phyloP scores from a whole-genome alignment of 2,797 vertebrate genomes.

The Sparidentex hasta region DNA sequence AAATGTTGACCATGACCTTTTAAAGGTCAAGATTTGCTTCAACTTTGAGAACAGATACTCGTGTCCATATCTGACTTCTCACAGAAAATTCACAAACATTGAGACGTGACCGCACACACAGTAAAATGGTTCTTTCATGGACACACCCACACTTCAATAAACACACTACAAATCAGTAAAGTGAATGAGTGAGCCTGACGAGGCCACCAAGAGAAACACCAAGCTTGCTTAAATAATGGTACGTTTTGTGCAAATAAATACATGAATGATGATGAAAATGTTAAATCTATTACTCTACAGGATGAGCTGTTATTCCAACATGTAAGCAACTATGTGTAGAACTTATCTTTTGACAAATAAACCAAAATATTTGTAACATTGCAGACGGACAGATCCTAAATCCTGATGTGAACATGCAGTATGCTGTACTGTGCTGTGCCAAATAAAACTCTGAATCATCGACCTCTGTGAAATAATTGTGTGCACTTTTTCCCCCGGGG shows the following conservation, averaged over 20 bases:
- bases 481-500: background rate
- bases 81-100: conserved; percentile 24
- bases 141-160: conserved; percentile 19
- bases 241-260: conserved; percentile 12
- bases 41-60: conserved; percentile 34
- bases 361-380: conserved; percentile 28
- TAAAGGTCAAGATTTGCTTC: conserved; percentile 63
- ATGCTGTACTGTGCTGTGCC: conserved; percentile 61
- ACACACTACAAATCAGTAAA: conserved; percentile 3
- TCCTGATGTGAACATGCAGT: conserved; percentile 71
- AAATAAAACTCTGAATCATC: conserved; percentile 81
- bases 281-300: background rate
- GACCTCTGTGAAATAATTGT: conserved; percentile 50
- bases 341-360: conserved; percentile 34
- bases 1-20: conserved; percentile 66
- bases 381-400: conserved; percentile 48
- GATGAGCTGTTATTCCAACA: conserved; percentile 12
- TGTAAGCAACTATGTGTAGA: background rate
- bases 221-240: conserved; percentile 3
- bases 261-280: background rate
- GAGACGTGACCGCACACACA: conserved; percentile 11
- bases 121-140: background rate
- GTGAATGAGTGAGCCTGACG: background rate
- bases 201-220: background rate
- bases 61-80: conserved; percentile 36